phyloP scores from a whole-genome alignment of 2,113 vertebrate species.

The Hydrochoerus hydrochaeris region DNA sequence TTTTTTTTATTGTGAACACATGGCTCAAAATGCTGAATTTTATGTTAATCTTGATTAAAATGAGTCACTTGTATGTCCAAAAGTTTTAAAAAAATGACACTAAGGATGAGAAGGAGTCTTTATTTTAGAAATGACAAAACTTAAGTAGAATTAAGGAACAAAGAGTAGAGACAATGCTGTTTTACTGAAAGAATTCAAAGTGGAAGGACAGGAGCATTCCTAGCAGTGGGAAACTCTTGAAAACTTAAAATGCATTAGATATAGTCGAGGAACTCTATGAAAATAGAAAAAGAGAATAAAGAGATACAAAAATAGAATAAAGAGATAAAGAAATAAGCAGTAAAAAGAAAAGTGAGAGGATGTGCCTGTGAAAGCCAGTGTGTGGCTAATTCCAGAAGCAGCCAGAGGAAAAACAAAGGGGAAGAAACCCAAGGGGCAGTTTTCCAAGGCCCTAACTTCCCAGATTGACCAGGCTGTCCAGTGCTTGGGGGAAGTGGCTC shows the following conservation, averaged over 20 bases:
- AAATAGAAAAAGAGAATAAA: neutral
- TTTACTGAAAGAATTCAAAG: neutral
- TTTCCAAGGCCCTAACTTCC: neutral
- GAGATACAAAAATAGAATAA: neutral
- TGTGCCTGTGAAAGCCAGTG: neutral
- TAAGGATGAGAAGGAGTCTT: neutral
- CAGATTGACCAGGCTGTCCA: neutral
- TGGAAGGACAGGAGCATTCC: neutral
- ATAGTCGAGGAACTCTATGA: neutral
- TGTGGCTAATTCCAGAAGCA: neutral
- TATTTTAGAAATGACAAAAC: neutral
- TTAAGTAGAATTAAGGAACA: neutral
- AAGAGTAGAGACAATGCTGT: neutral
- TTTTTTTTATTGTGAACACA: neutral
- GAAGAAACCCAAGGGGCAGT: neutral
- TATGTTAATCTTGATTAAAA: neutral
- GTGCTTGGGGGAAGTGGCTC: neutral
- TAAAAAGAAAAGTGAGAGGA: neutral
- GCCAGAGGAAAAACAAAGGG: neutral
- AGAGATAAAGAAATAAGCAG: neutral
- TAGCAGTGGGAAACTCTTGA: neutral
- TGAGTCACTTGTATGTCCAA: neutral
- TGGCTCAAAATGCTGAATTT: constrained; percentile 17
- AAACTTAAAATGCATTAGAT: constrained; percentile 12
- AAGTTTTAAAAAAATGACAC: neutral